Evolutionary conservation across 2,797 vertebrate genomes (phyloP), one percentile per base, ranked within the genome.

Genomic region (Knipowitschia caucasica): DNA sequence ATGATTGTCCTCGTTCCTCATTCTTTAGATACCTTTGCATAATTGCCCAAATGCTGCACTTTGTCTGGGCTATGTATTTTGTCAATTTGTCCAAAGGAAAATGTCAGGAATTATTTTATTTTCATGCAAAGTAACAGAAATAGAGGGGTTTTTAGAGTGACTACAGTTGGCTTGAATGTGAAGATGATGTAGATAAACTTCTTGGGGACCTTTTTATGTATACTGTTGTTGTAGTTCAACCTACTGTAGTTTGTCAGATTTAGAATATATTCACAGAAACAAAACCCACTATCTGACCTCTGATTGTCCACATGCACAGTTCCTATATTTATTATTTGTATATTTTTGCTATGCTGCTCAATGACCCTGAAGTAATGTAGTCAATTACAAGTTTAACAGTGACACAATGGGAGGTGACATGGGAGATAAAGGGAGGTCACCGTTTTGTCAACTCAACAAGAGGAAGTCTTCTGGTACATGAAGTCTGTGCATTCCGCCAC

Each of bases 401-500:
- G 5, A 64, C 29, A 15, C 38, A 54, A 49, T 31, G 30, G 56
- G 1, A 18, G 63, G 31, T 62, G 12, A 18, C 42, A 53, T 38
- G 30, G 55, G 1, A 18, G 59, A 30, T 64, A n/a, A 23, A 40
- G 56, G 39, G 30, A 34, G 42, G 36, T 7, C 18, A 38, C 8
- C 17, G 60, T 50, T 83, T 83, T 77, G 68, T 82, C n/a, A 45
- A 11, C 67, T 58, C 64, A 67, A 81, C 78, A 63, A 53, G 75
- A 85, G 74, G 71, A 79, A 78, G 81, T 86, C 71, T 75, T 78
- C 59, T 33, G 56, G 69, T 73, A 79, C 71, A 85, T 89, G 81
- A 87, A 84, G 84, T 88, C 82, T 80, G 71, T 77, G 72, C 84
- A 87, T 88, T 88, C 88, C 86, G 83, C 53, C 49, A 39, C 69